Evolutionary conservation across 2,113 vertebrate genomes (phyloP).

Genomic region (Cnemophilus loriae): DNA sequence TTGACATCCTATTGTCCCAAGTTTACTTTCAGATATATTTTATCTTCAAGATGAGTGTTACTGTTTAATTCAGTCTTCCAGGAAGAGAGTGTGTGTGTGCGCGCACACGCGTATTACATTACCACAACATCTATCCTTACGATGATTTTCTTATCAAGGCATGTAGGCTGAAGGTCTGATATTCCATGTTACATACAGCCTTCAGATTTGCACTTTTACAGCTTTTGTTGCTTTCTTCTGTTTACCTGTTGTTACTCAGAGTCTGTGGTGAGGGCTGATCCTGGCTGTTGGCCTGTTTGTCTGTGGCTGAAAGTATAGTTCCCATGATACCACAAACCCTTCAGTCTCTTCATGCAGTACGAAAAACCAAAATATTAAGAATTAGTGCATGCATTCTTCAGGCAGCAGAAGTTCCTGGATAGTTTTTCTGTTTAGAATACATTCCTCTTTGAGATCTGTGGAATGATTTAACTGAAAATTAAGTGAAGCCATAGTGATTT

Average conservation of each 20-base stretch:
- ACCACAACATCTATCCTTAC: neutral
- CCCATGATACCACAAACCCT: neutral
- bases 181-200: neutral
- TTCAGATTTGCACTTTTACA: neutral
- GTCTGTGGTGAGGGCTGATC: neutral
- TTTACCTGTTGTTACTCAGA: neutral
- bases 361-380: neutral
- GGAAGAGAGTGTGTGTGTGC: neutral
- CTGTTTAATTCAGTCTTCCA: neutral
- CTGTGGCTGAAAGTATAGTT: neutral
- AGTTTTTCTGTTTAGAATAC: neutral
- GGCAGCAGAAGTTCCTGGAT: neutral
- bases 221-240: neutral
- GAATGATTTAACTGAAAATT: neutral
- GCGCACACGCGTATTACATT: neutral
- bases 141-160: neutral
- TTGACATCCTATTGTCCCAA: neutral
- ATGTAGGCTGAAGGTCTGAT: neutral
- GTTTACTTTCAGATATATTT: neutral
- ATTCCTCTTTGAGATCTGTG: neutral
- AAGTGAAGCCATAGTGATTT: neutral
- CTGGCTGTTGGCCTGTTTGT: neutral
- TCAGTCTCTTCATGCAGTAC: neutral
- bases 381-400: neutral
- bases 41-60: neutral